Evolutionary conservation across 2,888 invertebrate species (phyloP), one percentile per base, ranked within the genome.

Genomic region (Lacanobia oleracea): DNA sequence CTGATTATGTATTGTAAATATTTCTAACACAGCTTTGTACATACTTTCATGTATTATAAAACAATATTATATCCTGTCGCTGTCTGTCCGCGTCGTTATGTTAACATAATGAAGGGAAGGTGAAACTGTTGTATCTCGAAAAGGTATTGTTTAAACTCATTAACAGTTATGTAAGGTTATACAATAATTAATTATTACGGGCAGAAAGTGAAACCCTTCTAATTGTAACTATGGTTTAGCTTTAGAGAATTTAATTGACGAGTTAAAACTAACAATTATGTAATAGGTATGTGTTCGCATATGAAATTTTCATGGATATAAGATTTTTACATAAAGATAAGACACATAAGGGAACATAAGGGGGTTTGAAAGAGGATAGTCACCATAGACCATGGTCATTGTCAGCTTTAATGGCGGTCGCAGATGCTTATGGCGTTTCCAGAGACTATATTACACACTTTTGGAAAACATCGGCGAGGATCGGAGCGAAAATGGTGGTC

Each of bases 101-200:
- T 61, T 45, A 67, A 60, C 27, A 80, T 68, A 75, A 75, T 60
- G 65, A 66, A 63, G 59, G 54, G 27, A 79, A 66, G 51, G 21
- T 45, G 62, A 67, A 64, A 66, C 59, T 83, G 48, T 54, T 40
- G 37, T 68, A 75, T 64, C 63, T 81, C 59, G 43, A 74, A 83
- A 83, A 80, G 75, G 84, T 83, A 69, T 80, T 73, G 69, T 79
- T 63, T 75, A 83, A 83, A 66, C 65, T 68, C 80, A 62, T 83
- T 63, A 83, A 67, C 76, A 83, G 63, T 80, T 75, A 67, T 14
- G 68, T 59, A 64, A 81, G 48, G 56, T 60, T 79, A 65, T 67
- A 66, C 62, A 77, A 70, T 84, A 84, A 71, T 62, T 67, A 61
- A 72, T 82, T 70, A 68, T 77, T 65, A 68, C 60, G 61, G 61